A percentile compares a stretch with the other conserved stretches of the same genome.
Conservation (phyloP, 2,888 invertebrate genomes). For the Yponomeuta plumbellus region DNA sequence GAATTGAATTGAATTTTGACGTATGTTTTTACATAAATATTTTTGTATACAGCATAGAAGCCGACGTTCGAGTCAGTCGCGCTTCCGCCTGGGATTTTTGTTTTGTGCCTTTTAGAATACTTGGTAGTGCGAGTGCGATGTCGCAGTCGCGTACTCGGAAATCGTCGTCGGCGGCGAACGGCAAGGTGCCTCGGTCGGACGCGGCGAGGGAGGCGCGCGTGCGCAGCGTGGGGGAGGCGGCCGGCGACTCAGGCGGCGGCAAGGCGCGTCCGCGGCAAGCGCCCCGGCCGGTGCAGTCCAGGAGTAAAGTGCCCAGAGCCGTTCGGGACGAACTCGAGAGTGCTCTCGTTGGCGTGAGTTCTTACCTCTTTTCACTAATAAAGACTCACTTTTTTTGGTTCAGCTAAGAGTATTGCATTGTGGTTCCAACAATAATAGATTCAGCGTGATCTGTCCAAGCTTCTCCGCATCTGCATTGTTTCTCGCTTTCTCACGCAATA, state of each 20-base stretch:
- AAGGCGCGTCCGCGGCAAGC: not conserved
- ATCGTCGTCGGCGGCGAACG: not conserved
- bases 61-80: not conserved
- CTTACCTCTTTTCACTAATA: not conserved
- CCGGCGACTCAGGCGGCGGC: not conserved
- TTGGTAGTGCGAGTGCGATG: constrained; percentile 31
- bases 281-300: constrained; percentile 22
- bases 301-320: constrained; percentile 49
- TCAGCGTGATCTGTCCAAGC: too few relatives aligned
- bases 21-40: not conserved
- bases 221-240: constrained; percentile 18
- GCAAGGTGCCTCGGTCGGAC: not conserved
- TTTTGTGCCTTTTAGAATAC: constrained; percentile 3
- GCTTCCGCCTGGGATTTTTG: not conserved
- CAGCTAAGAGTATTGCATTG: too few relatives aligned
- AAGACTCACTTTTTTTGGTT: too few relatives aligned
- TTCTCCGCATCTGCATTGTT: too few relatives aligned
- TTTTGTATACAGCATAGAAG: not conserved
- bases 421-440: too few relatives aligned
- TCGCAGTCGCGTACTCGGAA: constrained; percentile 32
- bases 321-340: constrained; percentile 61
- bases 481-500: too few relatives aligned
- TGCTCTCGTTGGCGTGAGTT: constrained; percentile 59
- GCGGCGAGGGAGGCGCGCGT: not conserved
- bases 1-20: too few relatives aligned